Conservation (phyloP, 1,140 invertebrate species). For the Nautilus pompilius region DNA sequence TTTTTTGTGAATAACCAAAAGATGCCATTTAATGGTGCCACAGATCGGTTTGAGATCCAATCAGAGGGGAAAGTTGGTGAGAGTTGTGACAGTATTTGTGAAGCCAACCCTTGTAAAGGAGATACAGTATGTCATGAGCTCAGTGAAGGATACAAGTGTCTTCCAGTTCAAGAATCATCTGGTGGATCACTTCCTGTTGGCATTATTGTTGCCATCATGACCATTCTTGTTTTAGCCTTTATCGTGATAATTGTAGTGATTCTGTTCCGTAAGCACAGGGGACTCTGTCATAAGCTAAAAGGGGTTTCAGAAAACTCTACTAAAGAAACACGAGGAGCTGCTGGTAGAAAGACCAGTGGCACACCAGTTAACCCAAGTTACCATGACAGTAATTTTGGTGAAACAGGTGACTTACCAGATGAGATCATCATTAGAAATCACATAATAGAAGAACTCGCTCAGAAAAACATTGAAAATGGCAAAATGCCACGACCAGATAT, state of each 20-base stretch:
- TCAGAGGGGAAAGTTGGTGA: conserved; percentile 20
- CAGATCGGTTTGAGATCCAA: conserved; percentile 32
- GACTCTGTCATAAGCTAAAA: conserved; percentile 68
- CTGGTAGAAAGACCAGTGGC: conserved; percentile 22
- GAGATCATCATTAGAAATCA: conserved; percentile 50
- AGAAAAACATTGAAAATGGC: conserved; percentile 7
- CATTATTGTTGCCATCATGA: conserved; percentile 32
- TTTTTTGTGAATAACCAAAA: conserved; percentile 85
- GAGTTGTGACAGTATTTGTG: conserved; percentile 34
- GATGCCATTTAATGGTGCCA: conserved; percentile 80
- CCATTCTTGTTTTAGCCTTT: conserved; percentile 59
- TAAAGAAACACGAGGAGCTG: conserved; percentile 15
- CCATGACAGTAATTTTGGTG: conserved; percentile 48
- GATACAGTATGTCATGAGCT: conserved; percentile 20
- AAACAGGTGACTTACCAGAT: conserved; percentile 35
- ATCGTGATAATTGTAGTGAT: conserved; percentile 96
- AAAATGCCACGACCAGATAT: conserved; percentile 76
- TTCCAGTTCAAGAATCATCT: neutral
- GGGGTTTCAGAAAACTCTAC: conserved; percentile 14
- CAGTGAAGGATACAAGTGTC: conserved; percentile 54
- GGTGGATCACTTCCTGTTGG: conserved; percentile 27
- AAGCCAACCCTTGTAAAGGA: conserved; percentile 18
- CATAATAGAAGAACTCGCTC: conserved; percentile 61
- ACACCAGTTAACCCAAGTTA: conserved; percentile 19
- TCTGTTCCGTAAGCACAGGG: conserved; percentile 76